Evolutionary conservation across 92 coral and sea anemone genomes (phyloP).

Genomic region (Nematostella vectensis): DNA sequence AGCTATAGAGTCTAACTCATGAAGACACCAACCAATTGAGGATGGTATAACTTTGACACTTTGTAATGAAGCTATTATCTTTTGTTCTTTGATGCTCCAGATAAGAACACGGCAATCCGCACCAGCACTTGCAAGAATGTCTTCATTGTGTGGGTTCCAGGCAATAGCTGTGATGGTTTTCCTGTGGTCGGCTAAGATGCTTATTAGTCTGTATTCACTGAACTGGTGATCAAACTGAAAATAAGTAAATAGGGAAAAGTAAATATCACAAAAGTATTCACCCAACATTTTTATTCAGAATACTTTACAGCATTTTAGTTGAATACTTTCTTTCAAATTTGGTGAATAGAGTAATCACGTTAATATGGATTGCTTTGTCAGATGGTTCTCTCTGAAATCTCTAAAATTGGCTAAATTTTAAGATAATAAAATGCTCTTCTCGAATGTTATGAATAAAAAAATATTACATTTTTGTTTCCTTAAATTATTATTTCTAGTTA

Average conservation of each 20-base stretch:
- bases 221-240: conserved; percentile 69
- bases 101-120: conserved; percentile 64
- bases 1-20: conserved; percentile 53
- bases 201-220: conserved; percentile 67
- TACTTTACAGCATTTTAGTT: no score
- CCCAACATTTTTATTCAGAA: no score
- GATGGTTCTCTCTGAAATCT: no score
- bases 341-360: no score
- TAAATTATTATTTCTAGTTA: no score
- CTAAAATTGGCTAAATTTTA: no score
- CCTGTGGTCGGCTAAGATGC: conserved; percentile 83
- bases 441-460: no score
- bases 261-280: no score
- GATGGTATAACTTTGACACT: conserved; percentile 57
- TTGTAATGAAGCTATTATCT: conserved; percentile 39
- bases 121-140: conserved; percentile 80
- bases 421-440: no score
- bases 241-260: neutral
- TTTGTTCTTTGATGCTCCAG: conserved; percentile 82
- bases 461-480: no score
- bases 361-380: no score
- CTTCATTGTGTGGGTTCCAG: conserved; percentile 77
- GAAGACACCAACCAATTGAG: conserved; percentile 85
- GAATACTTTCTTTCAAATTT: no score
- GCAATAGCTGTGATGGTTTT: conserved; percentile 87